Percentiles rank a stretch among this genome's conserved stretches.
phyloP scores from a whole-genome alignment of 2,797 vertebrate species.

The Pristis pectinata region DNA sequence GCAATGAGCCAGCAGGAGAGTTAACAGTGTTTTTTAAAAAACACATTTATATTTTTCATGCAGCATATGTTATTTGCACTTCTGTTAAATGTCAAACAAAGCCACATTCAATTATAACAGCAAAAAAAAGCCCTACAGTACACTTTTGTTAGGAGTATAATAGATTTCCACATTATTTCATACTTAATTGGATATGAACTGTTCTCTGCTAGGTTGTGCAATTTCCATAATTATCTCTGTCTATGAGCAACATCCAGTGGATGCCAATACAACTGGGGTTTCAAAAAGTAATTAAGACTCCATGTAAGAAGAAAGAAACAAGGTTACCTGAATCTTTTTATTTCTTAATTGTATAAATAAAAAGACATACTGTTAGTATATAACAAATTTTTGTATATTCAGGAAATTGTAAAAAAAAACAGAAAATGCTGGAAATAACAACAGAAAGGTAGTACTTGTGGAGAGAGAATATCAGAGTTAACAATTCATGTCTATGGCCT shows the following conservation, averaged over 20 bases:
- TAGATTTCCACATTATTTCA: slow-evolving; percentile 29
- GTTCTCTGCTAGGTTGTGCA: neutral
- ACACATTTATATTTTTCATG: neutral
- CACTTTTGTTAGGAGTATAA: neutral
- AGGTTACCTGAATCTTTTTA: neutral
- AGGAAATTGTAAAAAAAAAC: too few relatives aligned
- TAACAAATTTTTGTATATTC: too few relatives aligned
- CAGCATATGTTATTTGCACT: slow-evolving; percentile 21
- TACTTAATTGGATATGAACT: slow-evolving; percentile 29
- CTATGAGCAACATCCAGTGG: slow-evolving; percentile 13
- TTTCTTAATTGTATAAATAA: neutral
- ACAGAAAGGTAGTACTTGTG: too few relatives aligned
- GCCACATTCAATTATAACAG: slow-evolving; percentile 12
- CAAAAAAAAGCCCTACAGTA: neutral
- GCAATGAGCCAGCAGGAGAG: neutral
- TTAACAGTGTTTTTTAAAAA: neutral
- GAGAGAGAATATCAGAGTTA: too few relatives aligned
- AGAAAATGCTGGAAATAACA: too few relatives aligned
- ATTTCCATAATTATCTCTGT: slow-evolving; percentile 31
- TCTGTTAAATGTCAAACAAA: slow-evolving; percentile 22
- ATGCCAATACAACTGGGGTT: neutral
- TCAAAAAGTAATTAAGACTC: slow-evolving; percentile 22
- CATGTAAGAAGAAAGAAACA: neutral
- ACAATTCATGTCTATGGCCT: too few relatives aligned
- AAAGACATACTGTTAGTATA: neutral